Conservation (phyloP, 2,888 invertebrate genomes). For the Boloria selene region DNA sequence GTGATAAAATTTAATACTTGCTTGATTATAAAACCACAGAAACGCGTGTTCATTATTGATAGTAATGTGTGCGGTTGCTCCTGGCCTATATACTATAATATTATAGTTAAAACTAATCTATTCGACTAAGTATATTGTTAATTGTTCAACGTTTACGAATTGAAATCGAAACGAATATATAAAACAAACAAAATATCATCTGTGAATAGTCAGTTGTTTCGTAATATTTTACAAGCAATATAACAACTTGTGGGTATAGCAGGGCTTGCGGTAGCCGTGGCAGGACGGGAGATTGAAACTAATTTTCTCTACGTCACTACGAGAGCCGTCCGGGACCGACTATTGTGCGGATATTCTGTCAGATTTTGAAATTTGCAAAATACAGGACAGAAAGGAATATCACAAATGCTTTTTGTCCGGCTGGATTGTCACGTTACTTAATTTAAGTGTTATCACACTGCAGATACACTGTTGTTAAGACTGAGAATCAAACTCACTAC, state of each 20-base stretch:
- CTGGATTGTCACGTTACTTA: slow-evolving; percentile 26
- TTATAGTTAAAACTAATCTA: neutral
- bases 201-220: slow-evolving; percentile 18
- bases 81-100: neutral
- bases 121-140: neutral
- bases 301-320: slow-evolving; percentile 71
- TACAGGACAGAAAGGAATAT: slow-evolving; percentile 37
- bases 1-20: neutral
- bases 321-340: slow-evolving; percentile 48
- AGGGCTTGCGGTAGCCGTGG: slow-evolving; percentile 55
- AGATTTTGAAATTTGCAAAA: slow-evolving; percentile 52
- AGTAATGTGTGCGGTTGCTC: neutral
- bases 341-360: slow-evolving; percentile 52
- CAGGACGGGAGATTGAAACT: slow-evolving; percentile 64
- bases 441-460: slow-evolving; percentile 30
- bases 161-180: slow-evolving; percentile 3
- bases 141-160: slow-evolving; percentile 3
- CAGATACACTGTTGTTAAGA: slow-evolving; percentile 8
- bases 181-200: slow-evolving; percentile 9
- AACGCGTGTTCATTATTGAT: neutral
- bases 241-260: slow-evolving; percentile 37
- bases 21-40: neutral
- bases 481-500: no score
- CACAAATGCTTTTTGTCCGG: slow-evolving; percentile 33
- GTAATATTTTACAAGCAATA: slow-evolving; percentile 33